These are phyloP conservation scores for Jaculus jaculus DNA, from an alignment of 2,113 vertebrate genomes.

Conservation along the genomic window DNA sequence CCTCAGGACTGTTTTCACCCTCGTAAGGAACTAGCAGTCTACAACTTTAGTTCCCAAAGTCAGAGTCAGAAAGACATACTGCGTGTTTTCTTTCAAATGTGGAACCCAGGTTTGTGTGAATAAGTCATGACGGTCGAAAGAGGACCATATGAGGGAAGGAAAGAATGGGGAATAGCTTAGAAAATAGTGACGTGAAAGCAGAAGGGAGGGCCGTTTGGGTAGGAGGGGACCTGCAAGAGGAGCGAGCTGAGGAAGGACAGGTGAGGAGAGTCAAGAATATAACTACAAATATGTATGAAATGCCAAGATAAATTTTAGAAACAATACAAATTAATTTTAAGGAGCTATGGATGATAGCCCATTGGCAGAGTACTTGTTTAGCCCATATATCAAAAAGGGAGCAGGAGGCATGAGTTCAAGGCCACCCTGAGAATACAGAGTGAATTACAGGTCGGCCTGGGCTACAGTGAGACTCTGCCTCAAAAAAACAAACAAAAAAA, in stretches of 20 bases:
- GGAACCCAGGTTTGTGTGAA: rapidly evolving
- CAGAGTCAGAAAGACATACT: too few species aligned
- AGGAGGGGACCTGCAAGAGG: too few species aligned
- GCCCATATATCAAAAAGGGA: background rate
- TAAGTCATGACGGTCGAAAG: background rate
- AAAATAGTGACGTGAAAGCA: too few species aligned
- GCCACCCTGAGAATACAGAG: too few species aligned
- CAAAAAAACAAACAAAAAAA: too few species aligned
- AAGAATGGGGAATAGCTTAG: too few species aligned
- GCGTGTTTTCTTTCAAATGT: too few species aligned
- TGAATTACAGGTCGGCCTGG: too few species aligned
- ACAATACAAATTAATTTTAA: slow-evolving; percentile 11
- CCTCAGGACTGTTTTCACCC: background rate
- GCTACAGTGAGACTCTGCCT: too few species aligned
- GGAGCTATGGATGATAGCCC: background rate
- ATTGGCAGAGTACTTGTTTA: background rate
- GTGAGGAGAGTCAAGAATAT: too few species aligned
- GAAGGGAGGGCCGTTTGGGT: background rate
- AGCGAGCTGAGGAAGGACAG: too few species aligned
- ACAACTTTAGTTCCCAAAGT: background rate
- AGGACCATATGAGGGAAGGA: background rate
- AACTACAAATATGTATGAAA: background rate
- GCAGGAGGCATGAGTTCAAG: too few species aligned
- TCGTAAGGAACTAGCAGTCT: background rate
- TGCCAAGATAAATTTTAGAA: background rate